These are phyloP conservation scores for Gadus macrocephalus DNA, from an alignment of 2,113 vertebrate species.

Conservation along the genomic window DNA sequence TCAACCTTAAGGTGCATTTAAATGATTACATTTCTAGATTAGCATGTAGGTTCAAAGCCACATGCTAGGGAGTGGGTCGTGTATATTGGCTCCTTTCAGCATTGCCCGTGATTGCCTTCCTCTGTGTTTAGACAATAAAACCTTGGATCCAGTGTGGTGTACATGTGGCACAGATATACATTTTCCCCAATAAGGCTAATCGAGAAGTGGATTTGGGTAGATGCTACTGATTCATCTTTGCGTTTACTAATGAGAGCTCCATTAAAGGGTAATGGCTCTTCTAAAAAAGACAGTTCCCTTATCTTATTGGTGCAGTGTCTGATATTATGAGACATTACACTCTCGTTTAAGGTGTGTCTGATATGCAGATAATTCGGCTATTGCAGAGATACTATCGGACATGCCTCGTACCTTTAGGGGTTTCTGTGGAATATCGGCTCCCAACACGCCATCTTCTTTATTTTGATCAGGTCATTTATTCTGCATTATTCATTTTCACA, in stretches of 20 bases:
- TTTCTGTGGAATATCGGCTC: too few relatives aligned
- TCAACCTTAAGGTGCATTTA: too few relatives aligned
- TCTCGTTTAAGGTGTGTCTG: too few relatives aligned
- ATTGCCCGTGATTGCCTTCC: not conserved
- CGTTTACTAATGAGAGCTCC: conserved; percentile 10
- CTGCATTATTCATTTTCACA: not conserved
- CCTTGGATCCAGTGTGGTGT: not conserved
- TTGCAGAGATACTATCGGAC: too few relatives aligned
- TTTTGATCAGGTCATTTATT: not conserved
- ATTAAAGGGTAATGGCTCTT: conserved; percentile 4
- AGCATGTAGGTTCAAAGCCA: conserved; percentile 4
- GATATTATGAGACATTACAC: not conserved
- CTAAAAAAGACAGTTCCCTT: too few relatives aligned
- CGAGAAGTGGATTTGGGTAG: conserved; percentile 9
- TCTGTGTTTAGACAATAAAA: not conserved
- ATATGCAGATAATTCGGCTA: too few relatives aligned
- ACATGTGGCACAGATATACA: not conserved
- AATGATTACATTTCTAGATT: too few relatives aligned
- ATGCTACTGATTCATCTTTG: not conserved
- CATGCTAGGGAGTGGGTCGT: too few relatives aligned
- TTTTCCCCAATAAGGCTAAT: conserved; percentile 19
- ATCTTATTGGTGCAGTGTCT: conserved; percentile 16
- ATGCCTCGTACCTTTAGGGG: too few relatives aligned
- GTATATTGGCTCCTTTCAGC: too few relatives aligned
- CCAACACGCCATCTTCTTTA: too few relatives aligned